Evolutionary conservation across 2,113 vertebrate genomes (phyloP).

Genomic region (Empidonax traillii): DNA sequence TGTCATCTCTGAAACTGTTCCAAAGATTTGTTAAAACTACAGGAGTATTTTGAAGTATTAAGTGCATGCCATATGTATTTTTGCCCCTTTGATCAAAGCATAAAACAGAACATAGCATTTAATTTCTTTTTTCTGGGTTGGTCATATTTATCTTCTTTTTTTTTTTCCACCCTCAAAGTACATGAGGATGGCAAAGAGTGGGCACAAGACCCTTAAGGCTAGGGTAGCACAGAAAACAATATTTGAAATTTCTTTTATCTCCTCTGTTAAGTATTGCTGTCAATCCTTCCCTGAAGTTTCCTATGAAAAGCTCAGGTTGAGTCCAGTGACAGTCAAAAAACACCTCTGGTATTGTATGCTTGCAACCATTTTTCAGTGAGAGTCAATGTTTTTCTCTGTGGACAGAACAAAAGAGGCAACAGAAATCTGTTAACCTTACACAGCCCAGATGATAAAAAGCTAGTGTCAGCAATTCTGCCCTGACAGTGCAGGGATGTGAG

Average conservation of each 20-base stretch:
- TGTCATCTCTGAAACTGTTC: not conserved
- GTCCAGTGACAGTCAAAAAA: not conserved
- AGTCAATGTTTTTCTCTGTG: not conserved
- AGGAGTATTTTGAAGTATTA: not conserved
- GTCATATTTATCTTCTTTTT: not conserved
- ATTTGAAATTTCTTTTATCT: not conserved
- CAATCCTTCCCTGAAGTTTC: not conserved
- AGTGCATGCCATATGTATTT: not conserved
- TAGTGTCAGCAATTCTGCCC: not conserved
- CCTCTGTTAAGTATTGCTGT: not conserved
- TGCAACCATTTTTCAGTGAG: not conserved
- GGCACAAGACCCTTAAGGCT: not conserved
- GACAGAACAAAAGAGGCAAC: not conserved
- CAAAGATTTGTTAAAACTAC: not conserved
- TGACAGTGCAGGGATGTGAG: not conserved
- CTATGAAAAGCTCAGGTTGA: not conserved
- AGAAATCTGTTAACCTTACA: not conserved
- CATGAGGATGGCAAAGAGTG: not conserved
- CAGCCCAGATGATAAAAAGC: not conserved
- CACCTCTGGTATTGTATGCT: not conserved
- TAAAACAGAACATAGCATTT: not conserved
- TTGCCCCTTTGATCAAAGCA: not conserved
- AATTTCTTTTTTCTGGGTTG: not conserved
- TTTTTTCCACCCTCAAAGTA: not conserved
- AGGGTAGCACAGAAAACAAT: not conserved